A percentile compares a stretch with the other conserved stretches of the same genome.
These are phyloP conservation scores for Hypselothyrea guttata DNA, from an alignment of 2,888 invertebrate genomes.

Conservation along the genomic window DNA sequence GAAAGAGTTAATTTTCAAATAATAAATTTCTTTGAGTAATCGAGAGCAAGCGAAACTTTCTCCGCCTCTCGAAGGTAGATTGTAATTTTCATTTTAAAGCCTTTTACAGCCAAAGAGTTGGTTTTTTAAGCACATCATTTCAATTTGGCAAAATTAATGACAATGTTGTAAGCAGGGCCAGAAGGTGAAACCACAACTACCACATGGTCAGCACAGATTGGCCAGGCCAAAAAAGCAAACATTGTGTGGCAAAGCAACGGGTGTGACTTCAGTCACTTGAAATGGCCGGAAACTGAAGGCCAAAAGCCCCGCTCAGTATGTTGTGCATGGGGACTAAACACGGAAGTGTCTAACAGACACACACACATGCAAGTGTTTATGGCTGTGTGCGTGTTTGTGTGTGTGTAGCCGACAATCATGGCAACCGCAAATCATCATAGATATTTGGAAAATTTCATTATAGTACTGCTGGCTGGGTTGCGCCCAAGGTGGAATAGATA, in stretches of 20 bases:
- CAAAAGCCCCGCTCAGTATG: slow-evolving; percentile 32
- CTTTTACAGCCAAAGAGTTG: too few species aligned
- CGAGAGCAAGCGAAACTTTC: too few species aligned
- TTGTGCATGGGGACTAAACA: slow-evolving; percentile 24
- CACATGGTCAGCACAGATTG: slow-evolving; percentile 42
- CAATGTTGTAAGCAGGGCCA: slow-evolving; percentile 28
- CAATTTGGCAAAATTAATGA: slow-evolving; percentile 53
- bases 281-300: slow-evolving; percentile 54
- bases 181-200: slow-evolving; percentile 42
- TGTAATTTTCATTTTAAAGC: too few species aligned
- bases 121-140: slow-evolving; percentile 18
- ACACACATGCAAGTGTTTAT: slow-evolving; percentile 8
- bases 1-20: too few species aligned
- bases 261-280: slow-evolving; percentile 67
- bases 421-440: slow-evolving; percentile 73
- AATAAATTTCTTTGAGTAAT: too few species aligned
- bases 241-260: slow-evolving; percentile 23
- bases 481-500: slow-evolving; percentile 42
- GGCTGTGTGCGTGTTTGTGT: too few species aligned
- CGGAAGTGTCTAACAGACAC: slow-evolving; percentile 55
- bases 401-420: slow-evolving; percentile 38
- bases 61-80: too few species aligned
- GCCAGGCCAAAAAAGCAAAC: slow-evolving; percentile 29
- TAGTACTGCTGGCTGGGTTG: slow-evolving; percentile 38
- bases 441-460: slow-evolving; percentile 78